These are phyloP conservation scores for Lacerta bilineata DNA, from an alignment of 2,797 vertebrate genomes.

Conservation along the genomic window DNA sequence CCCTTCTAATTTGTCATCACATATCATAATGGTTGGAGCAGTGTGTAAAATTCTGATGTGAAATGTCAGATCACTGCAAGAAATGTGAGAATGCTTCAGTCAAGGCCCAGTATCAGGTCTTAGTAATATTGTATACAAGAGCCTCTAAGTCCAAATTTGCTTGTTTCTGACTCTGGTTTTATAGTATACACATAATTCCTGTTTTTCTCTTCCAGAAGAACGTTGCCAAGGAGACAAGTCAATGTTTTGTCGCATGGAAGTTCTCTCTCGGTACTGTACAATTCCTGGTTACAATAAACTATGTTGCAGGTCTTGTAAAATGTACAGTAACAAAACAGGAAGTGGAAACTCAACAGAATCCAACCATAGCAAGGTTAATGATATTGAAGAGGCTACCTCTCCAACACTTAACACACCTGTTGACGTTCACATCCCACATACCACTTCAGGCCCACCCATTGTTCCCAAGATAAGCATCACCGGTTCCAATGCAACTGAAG, in stretches of 20 bases:
- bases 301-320: constrained; percentile 93
- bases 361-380: constrained; percentile 73
- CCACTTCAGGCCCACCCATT: constrained; percentile 60
- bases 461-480: constrained; percentile 57
- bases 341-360: constrained; percentile 44
- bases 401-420: constrained; percentile 64
- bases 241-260: constrained; percentile 92
- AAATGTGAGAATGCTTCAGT: neutral
- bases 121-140: constrained; percentile 51
- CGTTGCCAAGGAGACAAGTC: constrained; percentile 95
- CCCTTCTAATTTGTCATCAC: neutral
- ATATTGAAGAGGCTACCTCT: constrained; percentile 79
- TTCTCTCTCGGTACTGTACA: constrained; percentile 90
- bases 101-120: constrained; percentile 30
- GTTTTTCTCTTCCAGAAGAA: constrained; percentile 89
- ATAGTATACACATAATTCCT: constrained; percentile 52
- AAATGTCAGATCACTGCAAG: constrained; percentile 22
- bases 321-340: constrained; percentile 66
- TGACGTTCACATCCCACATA: constrained; percentile 49
- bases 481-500: constrained; percentile 73
- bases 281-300: constrained; percentile 90
- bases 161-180: constrained; percentile 49
- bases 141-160: constrained; percentile 50
- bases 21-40: neutral
- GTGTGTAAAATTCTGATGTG: constrained; percentile 14